phyloP scores from a whole-genome alignment of 2,797 vertebrate genomes.

The Crocidura indochinensis region DNA sequence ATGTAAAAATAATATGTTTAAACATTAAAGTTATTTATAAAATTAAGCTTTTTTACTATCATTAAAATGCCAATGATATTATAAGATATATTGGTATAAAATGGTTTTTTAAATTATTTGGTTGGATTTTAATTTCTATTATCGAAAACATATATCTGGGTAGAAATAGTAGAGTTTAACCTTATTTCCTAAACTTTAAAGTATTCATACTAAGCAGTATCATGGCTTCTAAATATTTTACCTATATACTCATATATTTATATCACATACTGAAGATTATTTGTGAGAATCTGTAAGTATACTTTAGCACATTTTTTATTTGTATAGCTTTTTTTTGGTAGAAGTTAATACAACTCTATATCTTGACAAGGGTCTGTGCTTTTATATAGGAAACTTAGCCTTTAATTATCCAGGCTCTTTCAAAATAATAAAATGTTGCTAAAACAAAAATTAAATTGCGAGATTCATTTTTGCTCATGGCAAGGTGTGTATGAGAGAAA shows the following conservation, averaged over 20 bases:
- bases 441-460: not conserved
- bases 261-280: too few species aligned
- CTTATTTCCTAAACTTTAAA: not conserved
- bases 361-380: not conserved
- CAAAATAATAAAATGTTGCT: slow-evolving; percentile 14
- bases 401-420: not conserved
- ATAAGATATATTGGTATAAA: not conserved
- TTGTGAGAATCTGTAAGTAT: too few species aligned
- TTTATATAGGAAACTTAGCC: not conserved
- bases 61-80: not conserved
- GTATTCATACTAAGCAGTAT: too few species aligned
- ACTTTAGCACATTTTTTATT: too few species aligned
- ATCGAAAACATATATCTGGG: not conserved
- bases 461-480: not conserved
- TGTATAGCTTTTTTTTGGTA: not conserved
- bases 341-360: not conserved
- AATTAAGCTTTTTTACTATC: not conserved
- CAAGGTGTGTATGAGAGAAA: not conserved
- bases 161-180: not conserved
- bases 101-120: not conserved
- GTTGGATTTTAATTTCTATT: slow-evolving; percentile 11
- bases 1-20: not conserved
- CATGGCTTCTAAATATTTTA: too few species aligned
- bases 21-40: not conserved
- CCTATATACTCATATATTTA: too few species aligned